These are phyloP conservation scores for Myripristis murdjan DNA, from an alignment of 2,797 vertebrate genomes.

Conservation along the genomic window DNA sequence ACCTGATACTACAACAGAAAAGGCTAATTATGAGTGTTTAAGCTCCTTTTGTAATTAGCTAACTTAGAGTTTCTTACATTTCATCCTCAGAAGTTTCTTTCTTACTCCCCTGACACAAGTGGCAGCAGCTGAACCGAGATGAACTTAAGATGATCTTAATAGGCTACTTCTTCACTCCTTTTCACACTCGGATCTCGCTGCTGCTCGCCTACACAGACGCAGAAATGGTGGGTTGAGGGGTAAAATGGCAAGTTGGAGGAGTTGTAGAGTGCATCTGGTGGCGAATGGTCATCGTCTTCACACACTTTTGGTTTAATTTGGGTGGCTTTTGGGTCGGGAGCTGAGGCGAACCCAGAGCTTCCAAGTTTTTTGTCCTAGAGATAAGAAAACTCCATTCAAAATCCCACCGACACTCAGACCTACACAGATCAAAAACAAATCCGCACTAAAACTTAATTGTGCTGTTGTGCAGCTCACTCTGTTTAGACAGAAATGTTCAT, in stretches of 20 bases:
- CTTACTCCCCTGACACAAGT: constrained; percentile 49
- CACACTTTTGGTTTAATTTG: constrained; percentile 19
- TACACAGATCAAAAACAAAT: no score
- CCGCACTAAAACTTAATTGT: no score
- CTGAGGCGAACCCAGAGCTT: no score
- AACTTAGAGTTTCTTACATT: constrained; percentile 70
- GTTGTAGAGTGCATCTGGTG: constrained; percentile 1
- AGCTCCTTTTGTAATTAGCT: constrained; percentile 82
- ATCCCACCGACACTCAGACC: no score
- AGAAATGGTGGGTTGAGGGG: background rate
- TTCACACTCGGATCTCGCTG: constrained; percentile 42
- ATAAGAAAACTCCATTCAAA: no score
- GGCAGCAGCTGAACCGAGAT: constrained; percentile 63
- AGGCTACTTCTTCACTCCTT: constrained; percentile 21
- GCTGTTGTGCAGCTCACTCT: no score
- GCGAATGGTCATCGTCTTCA: background rate
- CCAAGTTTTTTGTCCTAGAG: no score
- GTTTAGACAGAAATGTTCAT: no score
- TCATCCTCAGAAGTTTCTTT: constrained; percentile 66
- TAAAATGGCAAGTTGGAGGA: constrained; percentile 12
- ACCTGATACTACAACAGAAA: constrained; percentile 72
- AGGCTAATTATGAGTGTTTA: constrained; percentile 81
- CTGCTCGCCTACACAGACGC: background rate
- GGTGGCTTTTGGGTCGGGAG: no score
- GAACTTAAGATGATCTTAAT: constrained; percentile 65